These are phyloP conservation scores for Cossypha niveicapilla DNA, from an alignment of 2,797 vertebrate species.

Conservation along the genomic window DNA sequence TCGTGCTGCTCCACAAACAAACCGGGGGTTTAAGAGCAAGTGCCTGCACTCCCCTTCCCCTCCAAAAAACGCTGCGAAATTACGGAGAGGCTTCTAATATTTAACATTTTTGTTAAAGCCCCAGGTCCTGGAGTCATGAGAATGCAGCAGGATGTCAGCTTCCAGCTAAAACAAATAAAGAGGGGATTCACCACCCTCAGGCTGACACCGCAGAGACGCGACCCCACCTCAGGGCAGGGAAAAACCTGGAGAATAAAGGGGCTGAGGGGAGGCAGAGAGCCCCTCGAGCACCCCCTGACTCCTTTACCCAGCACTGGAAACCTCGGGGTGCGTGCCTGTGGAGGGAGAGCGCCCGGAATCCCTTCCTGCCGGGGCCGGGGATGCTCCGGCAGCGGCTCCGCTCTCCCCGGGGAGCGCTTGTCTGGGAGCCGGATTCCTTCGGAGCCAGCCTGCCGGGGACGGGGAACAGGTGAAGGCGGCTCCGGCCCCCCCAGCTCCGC, in stretches of 20 bases:
- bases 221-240: neutral
- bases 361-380: neutral
- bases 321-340: fast-evolving
- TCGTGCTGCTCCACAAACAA: neutral
- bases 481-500: neutral
- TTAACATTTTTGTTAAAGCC: conserved; percentile 47
- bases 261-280: neutral
- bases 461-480: conserved; percentile 48
- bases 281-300: fast-evolving
- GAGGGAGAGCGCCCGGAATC: neutral
- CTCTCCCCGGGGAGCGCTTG: neutral
- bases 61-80: neutral
- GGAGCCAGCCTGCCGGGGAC: conserved; percentile 39
- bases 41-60: neutral
- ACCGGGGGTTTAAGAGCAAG: neutral
- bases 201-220: neutral
- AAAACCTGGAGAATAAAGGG: neutral
- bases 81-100: neutral
- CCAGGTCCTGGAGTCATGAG: conserved; percentile 49
- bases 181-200: neutral
- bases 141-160: conserved; percentile 21
- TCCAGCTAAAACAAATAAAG: conserved; percentile 56
- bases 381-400: neutral
- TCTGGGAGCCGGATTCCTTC: neutral
- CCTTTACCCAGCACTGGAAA: fast-evolving